phyloP scores from a whole-genome alignment of 35 echinoderm and acorn worm species.

The Eucidaris tribuloides region DNA sequence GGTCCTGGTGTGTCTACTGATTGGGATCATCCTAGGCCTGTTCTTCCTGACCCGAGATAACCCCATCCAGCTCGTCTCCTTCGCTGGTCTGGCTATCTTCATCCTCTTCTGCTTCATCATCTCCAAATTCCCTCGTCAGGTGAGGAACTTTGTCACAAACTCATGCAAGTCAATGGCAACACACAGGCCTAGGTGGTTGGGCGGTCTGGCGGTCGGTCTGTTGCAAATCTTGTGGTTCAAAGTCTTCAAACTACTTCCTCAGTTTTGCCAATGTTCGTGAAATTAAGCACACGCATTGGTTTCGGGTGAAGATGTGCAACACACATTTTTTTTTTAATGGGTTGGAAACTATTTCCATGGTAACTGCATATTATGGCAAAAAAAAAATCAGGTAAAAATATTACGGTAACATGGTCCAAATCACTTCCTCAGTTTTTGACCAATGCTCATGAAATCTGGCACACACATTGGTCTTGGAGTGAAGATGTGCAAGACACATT shows the following conservation, averaged over 20 bases:
- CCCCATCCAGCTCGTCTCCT: constrained; percentile 86
- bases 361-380: too few species aligned
- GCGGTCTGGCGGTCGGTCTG: background rate
- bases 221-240: background rate
- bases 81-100: constrained; percentile 65
- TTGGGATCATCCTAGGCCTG: constrained; percentile 26
- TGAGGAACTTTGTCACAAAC: constrained; percentile 22
- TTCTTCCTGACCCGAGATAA: constrained; percentile 64
- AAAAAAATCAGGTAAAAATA: too few species aligned
- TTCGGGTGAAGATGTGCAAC: background rate
- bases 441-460: too few species aligned
- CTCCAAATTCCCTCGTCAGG: constrained; percentile 81
- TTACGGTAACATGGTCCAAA: too few species aligned
- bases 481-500: too few species aligned
- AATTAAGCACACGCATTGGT: background rate
- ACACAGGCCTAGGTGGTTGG: background rate
- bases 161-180: background rate
- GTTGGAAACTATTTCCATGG: too few species aligned
- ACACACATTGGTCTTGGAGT: too few species aligned
- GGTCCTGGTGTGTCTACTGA: constrained; percentile 41
- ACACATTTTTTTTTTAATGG: too few species aligned
- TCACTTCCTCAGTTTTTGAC: too few species aligned
- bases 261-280: background rate
- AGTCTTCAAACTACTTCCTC: background rate
- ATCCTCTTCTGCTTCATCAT: constrained; percentile 67